Base-by-base conservation (phyloP, 2,888 invertebrate genomes). In the Linhomoeus sp. region DNA sequence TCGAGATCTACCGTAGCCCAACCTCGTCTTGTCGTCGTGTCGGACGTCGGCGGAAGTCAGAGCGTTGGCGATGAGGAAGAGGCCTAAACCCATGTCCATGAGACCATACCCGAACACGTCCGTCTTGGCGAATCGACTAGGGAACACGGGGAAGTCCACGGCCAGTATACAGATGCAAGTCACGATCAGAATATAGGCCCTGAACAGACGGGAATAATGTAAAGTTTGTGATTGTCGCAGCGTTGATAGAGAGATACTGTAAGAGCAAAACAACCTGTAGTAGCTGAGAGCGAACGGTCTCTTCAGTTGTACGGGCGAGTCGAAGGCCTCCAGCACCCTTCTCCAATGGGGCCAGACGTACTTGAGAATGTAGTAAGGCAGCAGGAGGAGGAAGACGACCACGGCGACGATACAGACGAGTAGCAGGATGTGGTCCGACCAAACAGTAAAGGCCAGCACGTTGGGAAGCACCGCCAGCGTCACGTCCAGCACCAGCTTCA, bases 11-110 rank as follows among this genome's bases (percentile, higher is more conserved):
- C n/a, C n/a, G n/a, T n/a, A n/a, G n/a, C n/a, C 29, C 5, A 29
- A 29, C 29, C 29, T 29, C 12, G 7, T 12, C 29, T 29, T 29
- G 29, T 29, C 29, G 12, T 64, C 12, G 5, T 12, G 5, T 29
- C 29, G 29, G 26, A 71, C 66, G 61, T 76, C 74, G 1, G 72
- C 70, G 22, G 80, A 81, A 66, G 54, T 52, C 22, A 59, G 45
- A 0, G 80, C 85, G 70, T 84, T 84, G 23, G 79, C 73, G 29
- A 80, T 70, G 9, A 85, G 74, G 68, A 80, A 90, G 23, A 81
- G 66, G 0, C 87, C 90, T 3, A 90, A 88, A 14, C 92, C 92
- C 15, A 80, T 75, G 62, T 92, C 92, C 92, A 94, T 94, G 22
- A 87, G 44, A 3, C 67, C 62, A 29, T 45, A 51, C 15, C 92